Conservation (phyloP, 2,888 invertebrate species). For the Acholoe squamosa region DNA sequence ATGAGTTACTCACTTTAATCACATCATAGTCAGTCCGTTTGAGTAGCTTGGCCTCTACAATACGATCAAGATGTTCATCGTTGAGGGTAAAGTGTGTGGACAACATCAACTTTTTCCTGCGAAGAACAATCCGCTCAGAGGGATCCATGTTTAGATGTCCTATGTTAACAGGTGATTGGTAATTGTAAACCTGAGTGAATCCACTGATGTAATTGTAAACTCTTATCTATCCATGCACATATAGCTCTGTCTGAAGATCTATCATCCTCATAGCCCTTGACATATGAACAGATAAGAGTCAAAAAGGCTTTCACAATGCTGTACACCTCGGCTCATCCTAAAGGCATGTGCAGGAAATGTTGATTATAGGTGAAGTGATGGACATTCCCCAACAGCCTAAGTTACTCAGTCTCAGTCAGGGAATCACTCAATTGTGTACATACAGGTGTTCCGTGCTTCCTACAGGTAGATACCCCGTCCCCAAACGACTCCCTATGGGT, state of each 20-base stretch:
- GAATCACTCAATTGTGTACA: not conserved
- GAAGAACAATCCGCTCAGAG: not conserved
- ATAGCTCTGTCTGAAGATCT: too few relatives aligned
- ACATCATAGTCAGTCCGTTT: not conserved
- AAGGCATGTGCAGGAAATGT: not conserved
- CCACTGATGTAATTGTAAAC: too few relatives aligned
- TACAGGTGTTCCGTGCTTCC: not conserved
- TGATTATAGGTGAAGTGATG: not conserved
- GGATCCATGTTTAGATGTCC: not conserved
- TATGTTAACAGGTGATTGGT: too few relatives aligned
- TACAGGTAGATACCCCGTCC: not conserved
- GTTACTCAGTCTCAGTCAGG: not conserved
- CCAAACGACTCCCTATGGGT: not conserved
- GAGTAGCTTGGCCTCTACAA: not conserved
- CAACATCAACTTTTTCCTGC: slow-evolving; percentile 44
- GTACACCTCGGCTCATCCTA: too few relatives aligned
- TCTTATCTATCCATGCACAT: too few relatives aligned
- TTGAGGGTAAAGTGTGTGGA: slow-evolving; percentile 3
- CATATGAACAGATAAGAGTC: too few relatives aligned
- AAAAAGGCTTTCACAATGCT: too few relatives aligned
- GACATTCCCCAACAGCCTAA: not conserved
- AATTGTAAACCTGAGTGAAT: too few relatives aligned
- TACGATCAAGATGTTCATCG: not conserved
- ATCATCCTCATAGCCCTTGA: too few relatives aligned
- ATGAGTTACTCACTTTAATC: slow-evolving; percentile 33